Evolutionary conservation across 1,140 invertebrate species (phyloP), one percentile per base, ranked within the genome.

Genomic region (Centruroides sculpturatus): DNA sequence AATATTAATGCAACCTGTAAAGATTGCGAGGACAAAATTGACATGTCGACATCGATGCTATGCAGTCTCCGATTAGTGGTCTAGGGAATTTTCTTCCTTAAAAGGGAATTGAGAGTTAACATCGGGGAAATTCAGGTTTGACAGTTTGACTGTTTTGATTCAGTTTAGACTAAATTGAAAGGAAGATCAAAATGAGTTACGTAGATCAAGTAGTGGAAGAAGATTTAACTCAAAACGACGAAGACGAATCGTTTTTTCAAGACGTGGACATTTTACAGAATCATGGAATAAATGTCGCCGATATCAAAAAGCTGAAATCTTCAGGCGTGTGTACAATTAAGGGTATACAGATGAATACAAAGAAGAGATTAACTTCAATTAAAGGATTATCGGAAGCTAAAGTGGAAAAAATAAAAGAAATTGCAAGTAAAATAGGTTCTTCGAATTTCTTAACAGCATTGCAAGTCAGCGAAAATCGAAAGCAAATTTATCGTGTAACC

Each of bases 341-440:
- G 77, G 87, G 87, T 7, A 76, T 89, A 55, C 83, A 86, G 69
- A 90, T 90, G 87, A 82, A 78, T 6, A 88, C 85, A 12, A 81
- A 79, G 65, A 86, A 85, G 69, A 85, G 82, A 70, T 70, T 89
- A 36, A 80, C 80, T 69, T 78, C 76, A 62, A 85, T 88, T 52
- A 86, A 86, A 78, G 86, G 85, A 13, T 82, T 89, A 66, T 86
- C 85, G 47, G 85, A 88, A 69, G 82, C 80, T 5, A 89, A 89
- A 75, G 85, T 89, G 62, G 84, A 87, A 64, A 87, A 88, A 77
- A 87, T 90, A 47, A 88, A 87, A 74, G 86, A 89, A 77, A 83
- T 82, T 79, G 80, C 72, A 9, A 41, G 54, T n/a, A 68, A 68
- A 60, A 23, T 68, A 12, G 54, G 36, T 56, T 58, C 59, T 59